Evolutionary conservation across 2,113 vertebrate genomes (phyloP), one percentile per base, ranked within the genome.

Genomic region (Campylomormyrus numenius): DNA sequence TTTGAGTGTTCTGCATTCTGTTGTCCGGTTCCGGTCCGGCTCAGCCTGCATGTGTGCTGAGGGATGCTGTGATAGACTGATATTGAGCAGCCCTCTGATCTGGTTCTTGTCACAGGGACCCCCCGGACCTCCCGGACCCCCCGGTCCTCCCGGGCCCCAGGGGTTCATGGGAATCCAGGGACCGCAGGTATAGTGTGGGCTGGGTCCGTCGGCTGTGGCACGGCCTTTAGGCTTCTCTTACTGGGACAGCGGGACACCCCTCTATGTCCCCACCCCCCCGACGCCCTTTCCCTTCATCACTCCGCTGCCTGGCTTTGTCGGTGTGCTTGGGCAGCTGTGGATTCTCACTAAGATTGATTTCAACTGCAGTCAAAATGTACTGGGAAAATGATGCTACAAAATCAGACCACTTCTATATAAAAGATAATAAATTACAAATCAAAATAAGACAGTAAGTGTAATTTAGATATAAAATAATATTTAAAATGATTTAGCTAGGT

Each of bases 101-200:
- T 35, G 91, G 10, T 27, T 48, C 91, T 58, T 95, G 35, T 92
- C 89, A 31, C 91, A 99, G 98, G 98, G 98, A 7, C 98, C 97
- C 2, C 95, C 96, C 50, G 96, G 96, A 93, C 96, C 95, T 86
- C 96, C 96, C 15, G 96, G 96, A 1, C 96, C 96, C 2, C 98
- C 98, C 0, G 98, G 98, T 48, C 96, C 96, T 4, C 98, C 98
- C 0, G 98, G 98, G 0, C 95, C 96, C 2, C 95, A 97, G 0
- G 98, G 98, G 0, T 94, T 95, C 0, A 95, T 89, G 0, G 98
- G 98, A 91, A 91, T 93, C 58, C 95, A 96, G 0, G 98, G 98
- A 1, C 95, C 95, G 10, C 96, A 98, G 97, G 98, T 98, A 96
- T 96, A 21, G 45, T 48, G 83, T 45, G 11, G 83, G 17, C 48